Conservation (phyloP, 2,113 vertebrate species). For the Ailurus styani region DNA sequence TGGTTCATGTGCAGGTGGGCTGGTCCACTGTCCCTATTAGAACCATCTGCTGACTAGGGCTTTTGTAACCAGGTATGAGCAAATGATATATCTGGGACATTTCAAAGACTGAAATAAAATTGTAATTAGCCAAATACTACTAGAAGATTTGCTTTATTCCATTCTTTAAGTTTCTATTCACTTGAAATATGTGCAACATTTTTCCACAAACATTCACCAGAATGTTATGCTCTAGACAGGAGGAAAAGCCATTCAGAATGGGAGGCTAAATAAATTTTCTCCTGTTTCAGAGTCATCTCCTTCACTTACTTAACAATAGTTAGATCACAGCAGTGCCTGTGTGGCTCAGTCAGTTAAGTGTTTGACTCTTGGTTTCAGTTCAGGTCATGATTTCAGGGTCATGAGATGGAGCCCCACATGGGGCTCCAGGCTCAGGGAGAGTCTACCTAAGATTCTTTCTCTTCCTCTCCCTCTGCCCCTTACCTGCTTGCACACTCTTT, state of each 20-base stretch:
- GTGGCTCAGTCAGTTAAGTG: background rate
- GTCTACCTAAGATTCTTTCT: background rate
- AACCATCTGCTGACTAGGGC: rapidly evolving
- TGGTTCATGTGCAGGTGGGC: background rate
- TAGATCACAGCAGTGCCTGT: background rate
- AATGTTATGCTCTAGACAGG: background rate
- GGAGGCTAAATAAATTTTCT: background rate
- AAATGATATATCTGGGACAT: background rate
- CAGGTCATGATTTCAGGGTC: background rate
- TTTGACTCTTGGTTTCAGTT: background rate
- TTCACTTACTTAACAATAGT: background rate
- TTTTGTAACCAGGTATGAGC: background rate
- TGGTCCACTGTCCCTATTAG: background rate
- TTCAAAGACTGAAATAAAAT: background rate
- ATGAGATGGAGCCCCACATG: background rate
- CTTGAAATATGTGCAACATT: background rate
- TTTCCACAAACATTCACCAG: background rate
- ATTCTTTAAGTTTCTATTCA: background rate
- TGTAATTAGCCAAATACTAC: background rate
- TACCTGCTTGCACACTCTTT: background rate
- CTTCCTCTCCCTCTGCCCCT: background rate
- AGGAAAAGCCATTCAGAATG: background rate
- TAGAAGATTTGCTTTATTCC: background rate
- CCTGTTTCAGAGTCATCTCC: background rate
- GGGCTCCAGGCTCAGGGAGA: background rate